A percentile compares a stretch with the other conserved stretches of the same genome.
Evolutionary conservation across 2,888 invertebrate genomes (phyloP).

Genomic region (Arctia plantaginis): DNA sequence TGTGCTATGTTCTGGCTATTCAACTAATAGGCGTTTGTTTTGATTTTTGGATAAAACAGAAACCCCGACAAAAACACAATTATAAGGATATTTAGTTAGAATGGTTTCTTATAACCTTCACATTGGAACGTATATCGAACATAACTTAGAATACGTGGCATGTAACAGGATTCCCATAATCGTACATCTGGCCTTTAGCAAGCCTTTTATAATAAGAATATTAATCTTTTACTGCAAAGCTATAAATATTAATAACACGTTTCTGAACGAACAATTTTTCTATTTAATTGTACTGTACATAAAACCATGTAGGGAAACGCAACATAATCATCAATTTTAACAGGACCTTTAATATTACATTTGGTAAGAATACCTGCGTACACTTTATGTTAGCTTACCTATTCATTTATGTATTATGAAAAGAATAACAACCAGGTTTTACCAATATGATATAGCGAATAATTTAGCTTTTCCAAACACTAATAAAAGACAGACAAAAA

Average conservation of each 20-base stretch:
- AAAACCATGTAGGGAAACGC: background rate
- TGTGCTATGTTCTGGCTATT: no score
- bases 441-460: background rate
- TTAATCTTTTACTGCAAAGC: conserved; percentile 1
- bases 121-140: background rate
- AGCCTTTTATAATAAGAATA: conserved; percentile 14
- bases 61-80: background rate
- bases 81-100: background rate
- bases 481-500: background rate
- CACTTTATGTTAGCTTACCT: background rate
- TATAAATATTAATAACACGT: conserved; percentile 12
- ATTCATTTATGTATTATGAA: background rate
- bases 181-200: conserved; percentile 23
- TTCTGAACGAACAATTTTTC: background rate
- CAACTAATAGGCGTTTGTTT: background rate
- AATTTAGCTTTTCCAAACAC: background rate
- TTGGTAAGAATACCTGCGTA: background rate
- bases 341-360: background rate
- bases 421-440: background rate
- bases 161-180: conserved; percentile 28
- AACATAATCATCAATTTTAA: background rate
- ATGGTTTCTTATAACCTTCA: background rate
- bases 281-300: background rate
- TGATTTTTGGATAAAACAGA: background rate
- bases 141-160: conserved; percentile 8